phyloP scores from a whole-genome alignment of 2,888 invertebrate species.

The Oxytorus armatus region DNA sequence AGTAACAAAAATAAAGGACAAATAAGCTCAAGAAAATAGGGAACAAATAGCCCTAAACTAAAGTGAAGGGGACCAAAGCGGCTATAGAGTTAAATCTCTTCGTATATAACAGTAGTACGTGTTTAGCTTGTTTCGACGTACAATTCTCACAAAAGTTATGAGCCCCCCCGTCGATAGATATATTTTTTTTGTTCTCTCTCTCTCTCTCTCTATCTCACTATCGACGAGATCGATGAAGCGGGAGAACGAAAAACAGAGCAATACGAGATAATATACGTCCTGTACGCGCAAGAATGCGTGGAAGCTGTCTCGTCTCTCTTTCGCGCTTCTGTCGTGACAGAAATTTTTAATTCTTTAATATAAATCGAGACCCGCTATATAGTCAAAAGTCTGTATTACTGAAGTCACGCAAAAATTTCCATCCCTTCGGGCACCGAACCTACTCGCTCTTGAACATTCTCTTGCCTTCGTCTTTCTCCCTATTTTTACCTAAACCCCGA shows the following conservation, averaged over 20 bases:
- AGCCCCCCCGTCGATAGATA: background rate
- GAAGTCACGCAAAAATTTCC: conserved; percentile 51
- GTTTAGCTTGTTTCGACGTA: conserved; percentile 18
- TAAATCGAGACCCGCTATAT: conserved; percentile 23
- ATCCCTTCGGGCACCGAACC: conserved; percentile 26
- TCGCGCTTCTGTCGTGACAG: conserved; percentile 56
- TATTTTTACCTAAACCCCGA: background rate
- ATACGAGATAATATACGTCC: conserved; percentile 47
- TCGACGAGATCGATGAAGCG: conserved; percentile 37
- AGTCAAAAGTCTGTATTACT: background rate
- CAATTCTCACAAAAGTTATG: conserved; percentile 8
- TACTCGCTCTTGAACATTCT: conserved; percentile 40
- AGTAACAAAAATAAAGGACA: conserved; percentile 26
- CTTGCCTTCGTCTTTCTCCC: background rate
- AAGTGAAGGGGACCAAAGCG: conserved; percentile 26
- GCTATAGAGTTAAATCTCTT: conserved; percentile 16
- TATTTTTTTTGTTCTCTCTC: conserved; percentile 25
- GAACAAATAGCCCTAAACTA: conserved; percentile 46
- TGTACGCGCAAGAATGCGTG: conserved; percentile 52
- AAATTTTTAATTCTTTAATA: conserved; percentile 65
- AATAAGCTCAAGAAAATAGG: conserved; percentile 14
- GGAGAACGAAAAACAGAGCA: conserved; percentile 11
- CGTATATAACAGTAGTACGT: background rate
- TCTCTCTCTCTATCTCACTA: background rate
- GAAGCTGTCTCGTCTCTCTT: conserved; percentile 31